Percentiles rank a stretch among this genome's conserved stretches.
Evolutionary conservation across 2,888 invertebrate species (phyloP).

Genomic region (Melitaea athalia): DNA sequence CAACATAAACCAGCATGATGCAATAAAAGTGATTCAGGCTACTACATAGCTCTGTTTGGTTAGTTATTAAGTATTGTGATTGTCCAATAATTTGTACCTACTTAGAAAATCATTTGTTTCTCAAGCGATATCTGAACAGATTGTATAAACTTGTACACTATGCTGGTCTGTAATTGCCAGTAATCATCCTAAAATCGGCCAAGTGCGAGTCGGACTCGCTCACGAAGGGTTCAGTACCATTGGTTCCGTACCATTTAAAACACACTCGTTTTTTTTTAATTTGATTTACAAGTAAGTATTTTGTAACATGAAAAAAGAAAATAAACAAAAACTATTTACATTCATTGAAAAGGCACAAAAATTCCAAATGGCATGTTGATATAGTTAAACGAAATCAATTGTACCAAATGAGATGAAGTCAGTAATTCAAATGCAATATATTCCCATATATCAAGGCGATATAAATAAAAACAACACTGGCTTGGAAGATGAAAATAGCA

Average conservation of each 20-base stretch:
- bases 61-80: not conserved
- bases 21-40: constrained; percentile 8
- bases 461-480: constrained; percentile 14
- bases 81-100: not conserved
- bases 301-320: not conserved
- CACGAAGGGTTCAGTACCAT: too few species aligned
- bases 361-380: not conserved
- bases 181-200: too few species aligned
- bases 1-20: constrained; percentile 28
- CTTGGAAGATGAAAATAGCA: constrained; percentile 26
- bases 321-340: not conserved
- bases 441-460: constrained; percentile 14
- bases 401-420: constrained; percentile 1
- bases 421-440: not conserved
- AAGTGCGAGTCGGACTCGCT: too few species aligned
- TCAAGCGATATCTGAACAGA: too few species aligned
- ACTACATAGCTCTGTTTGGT: not conserved
- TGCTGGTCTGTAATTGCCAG: too few species aligned
- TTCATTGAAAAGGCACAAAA: not conserved
- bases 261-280: too few species aligned
- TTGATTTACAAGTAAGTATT: too few species aligned
- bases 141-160: too few species aligned
- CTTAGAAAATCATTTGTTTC: too few species aligned
- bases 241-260: too few species aligned
- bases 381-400: not conserved